phyloP scores from a whole-genome alignment of 2,797 vertebrate species.

The Amphiprion clarkii region DNA sequence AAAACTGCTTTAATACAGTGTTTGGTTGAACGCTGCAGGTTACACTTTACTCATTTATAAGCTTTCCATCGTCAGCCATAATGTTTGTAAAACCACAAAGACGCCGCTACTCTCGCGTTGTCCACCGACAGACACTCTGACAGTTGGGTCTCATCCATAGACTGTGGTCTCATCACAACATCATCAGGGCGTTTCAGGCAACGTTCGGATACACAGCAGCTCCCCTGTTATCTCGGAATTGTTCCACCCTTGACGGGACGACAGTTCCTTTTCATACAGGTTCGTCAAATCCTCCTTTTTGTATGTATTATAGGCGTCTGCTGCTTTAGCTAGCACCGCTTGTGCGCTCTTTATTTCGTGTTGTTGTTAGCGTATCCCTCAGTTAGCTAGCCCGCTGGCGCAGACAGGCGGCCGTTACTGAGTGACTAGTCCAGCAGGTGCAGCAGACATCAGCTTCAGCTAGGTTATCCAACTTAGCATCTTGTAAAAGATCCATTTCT shows the following conservation, averaged over 20 bases:
- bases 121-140: conserved; percentile 34
- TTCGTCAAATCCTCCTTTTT: conserved; percentile 49
- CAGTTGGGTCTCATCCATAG: conserved; percentile 56
- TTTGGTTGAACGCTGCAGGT: background rate
- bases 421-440: conserved; percentile 77
- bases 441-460: conserved; percentile 42
- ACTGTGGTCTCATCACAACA: conserved; percentile 67
- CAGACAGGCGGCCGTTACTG: conserved; percentile 59
- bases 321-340: background rate
- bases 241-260: conserved; percentile 57
- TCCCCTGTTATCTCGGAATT: conserved; percentile 35
- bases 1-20: background rate
- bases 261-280: conserved; percentile 61
- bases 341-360: conserved; percentile 16
- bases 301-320: fast-evolving
- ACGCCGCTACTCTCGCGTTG: conserved; percentile 66
- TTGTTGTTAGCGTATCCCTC: conserved; percentile 39
- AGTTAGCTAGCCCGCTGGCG: conserved; percentile 59
- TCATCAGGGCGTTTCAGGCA: conserved; percentile 76
- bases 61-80: background rate
- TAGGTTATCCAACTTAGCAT: conserved; percentile 25
- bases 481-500: conserved; percentile 1
- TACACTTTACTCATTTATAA: background rate
- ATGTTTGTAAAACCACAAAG: background rate
- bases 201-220: conserved; percentile 28